Evolutionary conservation across 2,797 vertebrate genomes (phyloP).

Genomic region (Podarcis lilfordi): DNA sequence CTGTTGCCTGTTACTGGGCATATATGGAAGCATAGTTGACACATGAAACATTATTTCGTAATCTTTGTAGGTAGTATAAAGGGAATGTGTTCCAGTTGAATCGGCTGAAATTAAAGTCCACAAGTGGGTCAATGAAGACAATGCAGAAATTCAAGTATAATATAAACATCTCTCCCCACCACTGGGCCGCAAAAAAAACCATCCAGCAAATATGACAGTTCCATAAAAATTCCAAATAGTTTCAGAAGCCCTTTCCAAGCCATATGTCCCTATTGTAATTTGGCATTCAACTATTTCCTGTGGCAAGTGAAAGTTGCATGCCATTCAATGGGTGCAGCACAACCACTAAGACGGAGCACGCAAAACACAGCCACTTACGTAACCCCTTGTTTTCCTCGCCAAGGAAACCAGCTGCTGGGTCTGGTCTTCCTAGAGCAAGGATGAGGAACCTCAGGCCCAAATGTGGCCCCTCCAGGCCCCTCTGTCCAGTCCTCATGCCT

Average conservation of each 20-base stretch:
- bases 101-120: slow-evolving; percentile 84
- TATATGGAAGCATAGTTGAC: slow-evolving; percentile 95
- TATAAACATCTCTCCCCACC: neutral
- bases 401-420: neutral
- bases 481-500: too few species aligned
- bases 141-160: neutral
- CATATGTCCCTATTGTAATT: neutral
- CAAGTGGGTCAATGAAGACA: slow-evolving; percentile 50
- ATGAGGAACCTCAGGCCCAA: neutral
- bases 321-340: neutral
- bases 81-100: slow-evolving; percentile 95
- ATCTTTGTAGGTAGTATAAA: slow-evolving; percentile 98
- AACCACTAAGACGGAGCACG: neutral
- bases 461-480: too few species aligned
- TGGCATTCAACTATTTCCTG: too few species aligned
- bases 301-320: neutral
- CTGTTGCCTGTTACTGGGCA: slow-evolving; percentile 96
- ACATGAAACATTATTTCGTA: slow-evolving; percentile 99
- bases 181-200: neutral
- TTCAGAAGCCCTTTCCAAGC: neutral
- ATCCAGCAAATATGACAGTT: neutral
- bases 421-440: neutral
- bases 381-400: neutral
- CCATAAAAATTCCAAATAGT: neutral
- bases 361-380: neutral